A percentile compares a stretch with the other conserved stretches of the same genome.
Evolutionary conservation across 2,797 vertebrate species (phyloP).

Genomic region (Acanthopagrus latus): DNA sequence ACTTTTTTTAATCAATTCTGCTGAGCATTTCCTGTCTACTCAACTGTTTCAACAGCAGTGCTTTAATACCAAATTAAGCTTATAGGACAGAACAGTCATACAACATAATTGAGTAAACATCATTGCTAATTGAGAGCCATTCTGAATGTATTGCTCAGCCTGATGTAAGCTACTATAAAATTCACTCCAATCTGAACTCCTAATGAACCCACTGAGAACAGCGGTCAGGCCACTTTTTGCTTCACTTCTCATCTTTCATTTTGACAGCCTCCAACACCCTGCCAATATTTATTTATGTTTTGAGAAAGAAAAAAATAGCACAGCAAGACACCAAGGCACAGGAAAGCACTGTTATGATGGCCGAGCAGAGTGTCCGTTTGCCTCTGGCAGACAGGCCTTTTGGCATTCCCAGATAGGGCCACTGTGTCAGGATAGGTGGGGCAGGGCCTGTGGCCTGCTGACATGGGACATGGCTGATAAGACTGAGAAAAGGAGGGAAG

Average conservation of each 20-base stretch:
- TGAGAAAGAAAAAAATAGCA: slow-evolving; percentile 15
- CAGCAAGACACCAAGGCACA: not conserved
- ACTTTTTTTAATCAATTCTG: not conserved
- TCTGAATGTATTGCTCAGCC: not conserved
- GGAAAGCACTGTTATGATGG: slow-evolving; percentile 32
- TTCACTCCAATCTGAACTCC: not conserved
- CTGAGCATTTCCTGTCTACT: not conserved
- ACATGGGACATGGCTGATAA: slow-evolving; percentile 58
- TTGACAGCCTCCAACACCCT: not conserved
- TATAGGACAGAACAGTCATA: not conserved
- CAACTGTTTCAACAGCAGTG: not conserved
- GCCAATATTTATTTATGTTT: slow-evolving; percentile 20
- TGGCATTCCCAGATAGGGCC: slow-evolving; percentile 55
- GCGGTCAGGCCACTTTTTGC: not conserved
- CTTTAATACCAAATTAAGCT: not conserved
- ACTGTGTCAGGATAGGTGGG: slow-evolving; percentile 55
- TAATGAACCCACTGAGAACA: not conserved
- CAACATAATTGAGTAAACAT: not conserved
- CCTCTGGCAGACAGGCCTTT: slow-evolving; percentile 45
- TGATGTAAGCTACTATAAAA: slow-evolving; percentile 1
- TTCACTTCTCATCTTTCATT: not conserved
- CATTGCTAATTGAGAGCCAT: not conserved
- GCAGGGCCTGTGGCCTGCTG: slow-evolving; percentile 49
- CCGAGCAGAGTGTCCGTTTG: slow-evolving; percentile 10
- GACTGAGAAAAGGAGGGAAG: slow-evolving; percentile 32